Conservation (phyloP, 2,113 vertebrate species). For the Pachycephala philippinensis region DNA sequence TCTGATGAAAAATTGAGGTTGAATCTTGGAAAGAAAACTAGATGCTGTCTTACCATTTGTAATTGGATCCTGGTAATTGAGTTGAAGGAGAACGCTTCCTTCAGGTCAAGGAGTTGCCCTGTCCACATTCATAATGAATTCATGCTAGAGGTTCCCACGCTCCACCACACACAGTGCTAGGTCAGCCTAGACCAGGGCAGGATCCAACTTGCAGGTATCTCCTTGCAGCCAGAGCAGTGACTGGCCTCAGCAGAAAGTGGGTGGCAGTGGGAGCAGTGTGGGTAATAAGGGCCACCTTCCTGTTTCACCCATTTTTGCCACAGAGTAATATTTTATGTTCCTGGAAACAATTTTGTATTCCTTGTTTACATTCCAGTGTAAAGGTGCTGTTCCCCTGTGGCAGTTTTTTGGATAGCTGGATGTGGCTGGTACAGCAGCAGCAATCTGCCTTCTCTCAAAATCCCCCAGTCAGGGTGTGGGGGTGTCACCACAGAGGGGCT, state of each 20-base stretch:
- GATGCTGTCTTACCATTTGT: not conserved
- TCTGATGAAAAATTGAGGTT: not conserved
- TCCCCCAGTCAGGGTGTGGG: accelerated
- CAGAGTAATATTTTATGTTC: not conserved
- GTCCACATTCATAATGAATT: not conserved
- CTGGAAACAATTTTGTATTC: not conserved
- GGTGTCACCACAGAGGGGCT: not conserved
- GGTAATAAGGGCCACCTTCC: not conserved
- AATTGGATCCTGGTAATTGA: not conserved
- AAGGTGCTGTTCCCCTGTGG: not conserved
- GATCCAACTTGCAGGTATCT: not conserved
- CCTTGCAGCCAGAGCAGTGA: not conserved
- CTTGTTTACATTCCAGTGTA: accelerated
- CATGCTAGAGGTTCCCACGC: not conserved
- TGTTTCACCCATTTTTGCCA: not conserved
- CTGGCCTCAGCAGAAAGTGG: not conserved
- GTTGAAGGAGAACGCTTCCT: not conserved
- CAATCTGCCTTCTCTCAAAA: not conserved
- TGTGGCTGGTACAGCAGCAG: not conserved
- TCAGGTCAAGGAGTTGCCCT: not conserved
- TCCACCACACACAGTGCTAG: accelerated
- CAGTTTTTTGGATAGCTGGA: not conserved
- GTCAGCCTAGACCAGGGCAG: not conserved
- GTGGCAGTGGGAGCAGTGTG: not conserved
- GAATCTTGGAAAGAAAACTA: not conserved